Conservation (phyloP, 2,888 invertebrate species). For the Pristionchus exspectatus region DNA sequence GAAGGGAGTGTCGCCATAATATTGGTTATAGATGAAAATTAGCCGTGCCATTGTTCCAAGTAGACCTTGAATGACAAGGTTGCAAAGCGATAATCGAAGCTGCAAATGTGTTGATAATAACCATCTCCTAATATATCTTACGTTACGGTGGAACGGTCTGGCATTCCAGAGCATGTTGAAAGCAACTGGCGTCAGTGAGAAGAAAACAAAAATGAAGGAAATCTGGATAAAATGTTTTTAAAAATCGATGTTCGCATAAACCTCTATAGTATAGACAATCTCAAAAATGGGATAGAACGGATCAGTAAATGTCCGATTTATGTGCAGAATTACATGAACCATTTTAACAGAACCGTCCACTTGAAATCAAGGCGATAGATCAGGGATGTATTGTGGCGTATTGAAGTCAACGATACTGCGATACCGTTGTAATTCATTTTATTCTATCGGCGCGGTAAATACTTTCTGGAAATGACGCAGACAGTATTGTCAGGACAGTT, state of each 20-base stretch:
- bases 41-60: background rate
- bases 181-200: background rate
- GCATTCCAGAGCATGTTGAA: background rate
- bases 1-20: background rate
- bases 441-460: no score
- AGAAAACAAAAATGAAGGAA: background rate
- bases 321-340: background rate
- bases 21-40: background rate
- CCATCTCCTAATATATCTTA: background rate
- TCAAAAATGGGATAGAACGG: background rate
- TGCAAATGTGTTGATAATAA: background rate
- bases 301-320: background rate
- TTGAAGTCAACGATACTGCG: no score
- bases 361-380: no score
- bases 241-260: no score
- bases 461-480: no score
- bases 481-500: no score
- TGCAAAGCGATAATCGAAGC: background rate
- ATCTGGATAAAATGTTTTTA: background rate
- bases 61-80: background rate
- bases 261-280: background rate
- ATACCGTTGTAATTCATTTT: no score
- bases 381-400: no score
- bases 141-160: background rate
- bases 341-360: background rate